Percentiles rank a stretch among this genome's conserved stretches.
These are phyloP conservation scores for Drosophila kokeensis DNA, from an alignment of 2,888 invertebrate genomes.

Conservation along the genomic window DNA sequence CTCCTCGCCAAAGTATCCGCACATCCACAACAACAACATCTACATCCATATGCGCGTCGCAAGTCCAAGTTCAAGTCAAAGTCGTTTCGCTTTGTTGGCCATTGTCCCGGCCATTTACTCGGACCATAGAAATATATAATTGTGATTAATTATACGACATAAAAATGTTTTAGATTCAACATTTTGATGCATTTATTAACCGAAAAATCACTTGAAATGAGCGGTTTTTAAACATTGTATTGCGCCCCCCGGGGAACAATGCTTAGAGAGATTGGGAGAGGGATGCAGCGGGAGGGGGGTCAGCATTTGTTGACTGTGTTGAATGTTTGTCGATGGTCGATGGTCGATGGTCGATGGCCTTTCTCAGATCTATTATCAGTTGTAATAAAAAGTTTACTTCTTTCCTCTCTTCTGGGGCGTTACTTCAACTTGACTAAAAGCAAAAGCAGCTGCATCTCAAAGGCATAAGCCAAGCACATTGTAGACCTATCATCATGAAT, in stretches of 20 bases:
- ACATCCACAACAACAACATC: slow-evolving; percentile 14
- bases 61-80: slow-evolving; percentile 48
- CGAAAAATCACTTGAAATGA: slow-evolving; percentile 78
- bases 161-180: slow-evolving; percentile 78
- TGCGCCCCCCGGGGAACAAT: slow-evolving; percentile 35
- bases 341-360: slow-evolving; percentile 40
- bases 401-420: slow-evolving; percentile 42
- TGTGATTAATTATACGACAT: slow-evolving; percentile 80
- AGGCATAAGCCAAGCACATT: slow-evolving; percentile 8
- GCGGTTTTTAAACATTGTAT: slow-evolving; percentile 57
- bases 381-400: slow-evolving; percentile 59
- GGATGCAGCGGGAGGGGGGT: background rate
- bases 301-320: slow-evolving; percentile 14
- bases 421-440: slow-evolving; percentile 24
- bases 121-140: slow-evolving; percentile 78
- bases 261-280: background rate
- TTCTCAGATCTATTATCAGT: slow-evolving; percentile 65
- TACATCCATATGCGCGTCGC: slow-evolving; percentile 12
- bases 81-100: slow-evolving; percentile 78
- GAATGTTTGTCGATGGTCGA: slow-evolving; percentile 45
- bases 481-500: slow-evolving; percentile 47
- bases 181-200: slow-evolving; percentile 79
- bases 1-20: slow-evolving; percentile 55
- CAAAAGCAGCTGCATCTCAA: slow-evolving; percentile 30
- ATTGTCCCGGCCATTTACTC: slow-evolving; percentile 74